Conservation (phyloP, 2,797 vertebrate genomes). For the Smutsia gigantea region DNA sequence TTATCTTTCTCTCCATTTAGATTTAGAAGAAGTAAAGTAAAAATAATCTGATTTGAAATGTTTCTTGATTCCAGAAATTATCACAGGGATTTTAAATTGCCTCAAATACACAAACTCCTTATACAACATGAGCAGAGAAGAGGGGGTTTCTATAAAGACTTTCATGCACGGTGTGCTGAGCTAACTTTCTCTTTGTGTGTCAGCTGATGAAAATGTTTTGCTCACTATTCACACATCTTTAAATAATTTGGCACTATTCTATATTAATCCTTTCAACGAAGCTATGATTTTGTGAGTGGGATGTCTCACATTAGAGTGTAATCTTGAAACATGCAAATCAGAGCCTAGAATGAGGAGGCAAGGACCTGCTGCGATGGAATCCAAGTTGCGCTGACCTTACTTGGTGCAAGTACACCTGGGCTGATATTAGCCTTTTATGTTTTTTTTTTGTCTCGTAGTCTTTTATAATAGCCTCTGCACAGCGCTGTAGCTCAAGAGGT, state of each 20-base stretch:
- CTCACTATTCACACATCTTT: conserved; percentile 62
- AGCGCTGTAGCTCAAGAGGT: neutral
- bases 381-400: neutral
- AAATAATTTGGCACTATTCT: conserved; percentile 73
- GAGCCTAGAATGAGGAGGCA: neutral
- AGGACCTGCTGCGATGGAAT: neutral
- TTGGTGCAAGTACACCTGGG: neutral
- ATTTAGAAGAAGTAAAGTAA: neutral
- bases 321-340: neutral
- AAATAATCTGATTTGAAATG: neutral
- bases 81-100: neutral
- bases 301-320: conserved; percentile 27
- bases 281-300: conserved; percentile 48
- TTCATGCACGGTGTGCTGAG: neutral
- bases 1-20: neutral
- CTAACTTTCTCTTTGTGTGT: neutral
- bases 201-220: conserved; percentile 61
- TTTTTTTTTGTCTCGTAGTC: neutral
- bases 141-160: neutral
- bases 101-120: neutral
- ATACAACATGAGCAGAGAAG: neutral
- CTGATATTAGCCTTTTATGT: neutral
- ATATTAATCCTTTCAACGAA: conserved; percentile 61
- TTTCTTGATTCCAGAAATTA: conserved; percentile 31
- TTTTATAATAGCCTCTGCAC: neutral